Percentiles rank a stretch among this genome's conserved stretches.
Conservation (phyloP, 64 coral and sea anemone genomes). For the Stylophora pistillata region DNA sequence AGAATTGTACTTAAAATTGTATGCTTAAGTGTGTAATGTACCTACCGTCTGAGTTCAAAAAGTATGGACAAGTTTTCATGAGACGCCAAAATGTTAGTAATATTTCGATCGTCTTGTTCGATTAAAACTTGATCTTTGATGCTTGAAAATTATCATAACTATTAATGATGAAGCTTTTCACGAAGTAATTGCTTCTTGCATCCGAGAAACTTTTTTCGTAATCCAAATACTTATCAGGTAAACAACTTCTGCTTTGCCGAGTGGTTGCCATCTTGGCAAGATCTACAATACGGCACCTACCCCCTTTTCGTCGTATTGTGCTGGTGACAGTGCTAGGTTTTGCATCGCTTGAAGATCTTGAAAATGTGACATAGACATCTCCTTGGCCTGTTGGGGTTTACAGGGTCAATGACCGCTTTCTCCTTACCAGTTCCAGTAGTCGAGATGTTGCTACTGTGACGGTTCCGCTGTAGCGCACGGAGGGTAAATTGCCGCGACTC, state of each 20-base stretch:
- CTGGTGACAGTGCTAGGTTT: constrained; percentile 44
- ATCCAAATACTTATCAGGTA: constrained; percentile 18
- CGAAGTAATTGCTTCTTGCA: constrained; percentile 33
- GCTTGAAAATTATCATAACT: constrained; percentile 19
- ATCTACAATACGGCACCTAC: constrained; percentile 46
- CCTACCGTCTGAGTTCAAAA: not conserved
- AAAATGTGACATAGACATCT: constrained; percentile 56
- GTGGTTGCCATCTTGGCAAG: not conserved
- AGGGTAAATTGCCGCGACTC: constrained; percentile 37
- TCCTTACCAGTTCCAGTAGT: not conserved
- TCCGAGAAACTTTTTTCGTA: constrained; percentile 2
- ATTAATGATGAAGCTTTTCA: not conserved
- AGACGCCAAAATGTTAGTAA: not conserved
- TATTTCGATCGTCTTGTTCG: constrained; percentile 1
- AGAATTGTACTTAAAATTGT: constrained; percentile 37
- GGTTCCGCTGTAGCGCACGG: not conserved
- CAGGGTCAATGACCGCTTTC: not conserved
- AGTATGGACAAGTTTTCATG: not conserved
- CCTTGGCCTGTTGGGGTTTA: not conserved
- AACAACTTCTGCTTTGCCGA: constrained; percentile 6
- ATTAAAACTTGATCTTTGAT: constrained; percentile 2
- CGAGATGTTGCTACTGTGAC: not conserved
- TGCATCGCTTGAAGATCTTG: constrained; percentile 69
- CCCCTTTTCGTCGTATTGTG: constrained; percentile 59
- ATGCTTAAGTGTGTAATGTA: constrained; percentile 27